Conservation (phyloP, 2,888 invertebrate genomes). For the Acrobasis repandana region DNA sequence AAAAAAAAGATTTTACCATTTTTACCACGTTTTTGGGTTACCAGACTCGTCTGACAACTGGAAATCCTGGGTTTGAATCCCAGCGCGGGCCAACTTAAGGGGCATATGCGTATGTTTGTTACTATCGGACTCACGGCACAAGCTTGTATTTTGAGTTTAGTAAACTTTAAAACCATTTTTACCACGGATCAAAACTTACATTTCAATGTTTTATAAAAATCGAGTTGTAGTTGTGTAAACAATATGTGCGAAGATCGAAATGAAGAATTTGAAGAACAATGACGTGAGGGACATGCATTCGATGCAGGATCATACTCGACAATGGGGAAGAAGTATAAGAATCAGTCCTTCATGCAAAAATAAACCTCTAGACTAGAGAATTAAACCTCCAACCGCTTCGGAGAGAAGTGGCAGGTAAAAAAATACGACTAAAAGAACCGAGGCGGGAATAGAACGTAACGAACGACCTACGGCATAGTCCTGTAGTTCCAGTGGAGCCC, state of each 20-base stretch:
- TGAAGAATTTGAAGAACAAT: slow-evolving; percentile 46
- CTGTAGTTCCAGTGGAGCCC: slow-evolving; percentile 43
- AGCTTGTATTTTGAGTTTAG: no score
- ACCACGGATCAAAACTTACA: not conserved
- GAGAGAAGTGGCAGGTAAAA: slow-evolving; percentile 38
- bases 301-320: slow-evolving; percentile 59
- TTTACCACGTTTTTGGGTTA: no score
- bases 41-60: no score
- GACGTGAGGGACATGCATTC: slow-evolving; percentile 63
- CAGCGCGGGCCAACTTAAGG: no score
- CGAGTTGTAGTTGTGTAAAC: not conserved
- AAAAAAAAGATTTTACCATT: no score
- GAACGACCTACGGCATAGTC: slow-evolving; percentile 48
- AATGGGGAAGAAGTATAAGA: slow-evolving; percentile 46
- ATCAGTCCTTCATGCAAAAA: slow-evolving; percentile 52
- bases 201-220: not conserved
- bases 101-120: no score
- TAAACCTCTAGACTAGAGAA: slow-evolving; percentile 34
- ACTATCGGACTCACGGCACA: no score
- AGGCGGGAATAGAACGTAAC: slow-evolving; percentile 50
- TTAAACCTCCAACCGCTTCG: slow-evolving; percentile 34
- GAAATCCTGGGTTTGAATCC: no score
- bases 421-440: slow-evolving; percentile 54
- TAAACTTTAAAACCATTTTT: no score
- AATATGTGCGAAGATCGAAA: slow-evolving; percentile 40